phyloP scores from a whole-genome alignment of 2,797 vertebrate species.

The Poeciliopsis paucimaculata region DNA sequence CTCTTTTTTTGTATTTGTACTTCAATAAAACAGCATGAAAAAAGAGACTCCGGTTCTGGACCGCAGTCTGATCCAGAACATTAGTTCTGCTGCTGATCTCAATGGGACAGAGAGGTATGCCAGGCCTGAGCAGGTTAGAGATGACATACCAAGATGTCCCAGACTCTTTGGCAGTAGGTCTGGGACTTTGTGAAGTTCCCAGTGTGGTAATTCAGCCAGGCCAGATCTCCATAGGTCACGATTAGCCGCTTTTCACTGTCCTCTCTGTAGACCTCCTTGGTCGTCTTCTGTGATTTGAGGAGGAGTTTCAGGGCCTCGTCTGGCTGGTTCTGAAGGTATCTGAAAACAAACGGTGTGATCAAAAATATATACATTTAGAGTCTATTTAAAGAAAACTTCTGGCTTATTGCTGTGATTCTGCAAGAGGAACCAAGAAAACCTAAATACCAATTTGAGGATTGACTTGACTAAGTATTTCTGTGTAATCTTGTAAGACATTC shows the following conservation, averaged over 20 bases:
- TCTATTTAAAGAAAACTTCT: no score
- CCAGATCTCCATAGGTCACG: conserved; percentile 37
- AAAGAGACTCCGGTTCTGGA: background rate
- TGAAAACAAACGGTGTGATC: conserved; percentile 2
- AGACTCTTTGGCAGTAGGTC: conserved; percentile 11
- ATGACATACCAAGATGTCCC: conserved; percentile 1
- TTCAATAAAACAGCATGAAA: background rate
- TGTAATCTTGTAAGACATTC: no score
- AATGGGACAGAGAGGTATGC: background rate
- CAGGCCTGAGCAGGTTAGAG: background rate
- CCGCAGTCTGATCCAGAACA: background rate
- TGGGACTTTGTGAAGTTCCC: conserved; percentile 2
- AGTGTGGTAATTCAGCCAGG: conserved; percentile 32
- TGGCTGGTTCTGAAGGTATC: conserved; percentile 17
- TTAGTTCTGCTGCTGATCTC: background rate
- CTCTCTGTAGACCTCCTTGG: background rate
- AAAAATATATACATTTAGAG: no score
- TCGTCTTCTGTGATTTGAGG: conserved; percentile 8
- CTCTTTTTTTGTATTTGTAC: no score
- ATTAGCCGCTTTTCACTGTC: background rate
- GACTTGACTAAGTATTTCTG: no score
- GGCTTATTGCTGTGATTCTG: no score
- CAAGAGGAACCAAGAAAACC: no score
- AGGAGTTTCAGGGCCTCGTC: conserved; percentile 6
- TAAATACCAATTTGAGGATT: no score